These are phyloP conservation scores for Meles meles DNA, from an alignment of 2,113 vertebrate genomes.

Conservation along the genomic window DNA sequence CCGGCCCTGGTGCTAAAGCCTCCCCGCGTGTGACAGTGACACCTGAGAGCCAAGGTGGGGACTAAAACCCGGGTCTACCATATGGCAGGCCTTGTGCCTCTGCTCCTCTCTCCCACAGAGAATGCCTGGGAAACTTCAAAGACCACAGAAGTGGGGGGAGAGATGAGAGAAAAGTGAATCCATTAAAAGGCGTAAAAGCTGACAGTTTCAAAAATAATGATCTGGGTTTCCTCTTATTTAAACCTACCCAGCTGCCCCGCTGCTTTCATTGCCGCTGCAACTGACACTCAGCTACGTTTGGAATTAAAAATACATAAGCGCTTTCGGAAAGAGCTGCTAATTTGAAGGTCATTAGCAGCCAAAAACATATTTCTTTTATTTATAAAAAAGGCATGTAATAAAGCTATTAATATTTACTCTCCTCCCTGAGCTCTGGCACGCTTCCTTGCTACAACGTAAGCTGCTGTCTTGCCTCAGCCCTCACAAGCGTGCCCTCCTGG, in stretches of 20 bases:
- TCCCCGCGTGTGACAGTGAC: not conserved
- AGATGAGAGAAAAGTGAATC: conserved; percentile 70
- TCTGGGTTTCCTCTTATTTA: conserved; percentile 83
- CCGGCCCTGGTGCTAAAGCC: not conserved
- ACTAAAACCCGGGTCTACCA: conserved; percentile 16
- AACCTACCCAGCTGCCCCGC: conserved; percentile 78
- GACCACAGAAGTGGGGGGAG: conserved; percentile 22
- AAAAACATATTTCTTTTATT: conserved; percentile 77
- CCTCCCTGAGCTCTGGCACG: not conserved
- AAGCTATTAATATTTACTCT: conserved; percentile 71
- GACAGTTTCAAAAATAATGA: conserved; percentile 79
- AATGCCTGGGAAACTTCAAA: conserved; percentile 63
- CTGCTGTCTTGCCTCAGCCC: conserved; percentile 20
- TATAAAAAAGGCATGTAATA: conserved; percentile 73
- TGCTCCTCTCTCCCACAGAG: conserved; percentile 44
- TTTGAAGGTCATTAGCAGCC: conserved; percentile 87
- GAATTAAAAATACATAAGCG: conserved; percentile 88
- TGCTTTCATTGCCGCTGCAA: conserved; percentile 77
- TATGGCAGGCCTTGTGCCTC: not conserved
- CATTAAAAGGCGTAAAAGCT: conserved; percentile 66
- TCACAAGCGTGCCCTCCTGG: not conserved
- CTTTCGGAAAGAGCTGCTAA: conserved; percentile 84
- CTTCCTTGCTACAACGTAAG: not conserved
- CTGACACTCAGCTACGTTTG: conserved; percentile 81
- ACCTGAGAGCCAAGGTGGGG: not conserved